phyloP scores from a whole-genome alignment of 2,113 vertebrate species.

The Gasterosteus aculeatus region DNA sequence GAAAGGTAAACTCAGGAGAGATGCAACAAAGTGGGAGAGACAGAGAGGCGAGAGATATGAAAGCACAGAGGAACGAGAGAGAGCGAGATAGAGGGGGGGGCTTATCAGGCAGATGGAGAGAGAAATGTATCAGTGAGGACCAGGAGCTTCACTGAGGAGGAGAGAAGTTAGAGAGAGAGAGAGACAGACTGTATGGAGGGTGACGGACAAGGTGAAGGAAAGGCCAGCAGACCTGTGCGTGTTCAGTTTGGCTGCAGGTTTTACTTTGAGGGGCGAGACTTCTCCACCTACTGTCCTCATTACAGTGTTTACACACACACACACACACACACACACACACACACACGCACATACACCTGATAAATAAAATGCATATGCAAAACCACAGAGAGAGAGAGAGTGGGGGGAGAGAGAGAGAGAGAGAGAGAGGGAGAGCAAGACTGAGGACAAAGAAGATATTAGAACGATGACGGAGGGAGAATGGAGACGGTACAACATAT shows the following conservation, averaged over 20 bases:
- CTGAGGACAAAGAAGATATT: constrained; percentile 23
- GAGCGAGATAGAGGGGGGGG: constrained; percentile 7
- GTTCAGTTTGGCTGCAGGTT: constrained; percentile 36
- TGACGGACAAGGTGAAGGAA: constrained; percentile 53
- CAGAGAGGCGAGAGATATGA: background rate
- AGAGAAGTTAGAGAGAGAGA: background rate
- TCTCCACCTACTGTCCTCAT: constrained; percentile 37
- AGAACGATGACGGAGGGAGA: constrained; percentile 16
- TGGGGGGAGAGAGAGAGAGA: constrained; percentile 1
- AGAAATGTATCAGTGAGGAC: constrained; percentile 46
- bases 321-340: background rate
- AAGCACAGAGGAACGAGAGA: background rate
- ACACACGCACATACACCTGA: background rate
- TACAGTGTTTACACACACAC: constrained; percentile 2
- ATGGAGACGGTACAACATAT: constrained; percentile 8
- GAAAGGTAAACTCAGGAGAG: constrained; percentile 40
- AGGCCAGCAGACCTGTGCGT: constrained; percentile 21
- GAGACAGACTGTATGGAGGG: constrained; percentile 22
- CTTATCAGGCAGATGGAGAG: constrained; percentile 21
- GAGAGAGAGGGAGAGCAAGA: constrained; percentile 1
- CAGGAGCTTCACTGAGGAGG: constrained; percentile 29
- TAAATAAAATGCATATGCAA: constrained; percentile 24
- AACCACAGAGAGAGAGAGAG: constrained; percentile 5
- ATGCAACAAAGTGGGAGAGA: constrained; percentile 4
- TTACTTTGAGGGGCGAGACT: constrained; percentile 38